phyloP scores from a whole-genome alignment of 2,888 invertebrate genomes.

The Tortricodes alternella region DNA sequence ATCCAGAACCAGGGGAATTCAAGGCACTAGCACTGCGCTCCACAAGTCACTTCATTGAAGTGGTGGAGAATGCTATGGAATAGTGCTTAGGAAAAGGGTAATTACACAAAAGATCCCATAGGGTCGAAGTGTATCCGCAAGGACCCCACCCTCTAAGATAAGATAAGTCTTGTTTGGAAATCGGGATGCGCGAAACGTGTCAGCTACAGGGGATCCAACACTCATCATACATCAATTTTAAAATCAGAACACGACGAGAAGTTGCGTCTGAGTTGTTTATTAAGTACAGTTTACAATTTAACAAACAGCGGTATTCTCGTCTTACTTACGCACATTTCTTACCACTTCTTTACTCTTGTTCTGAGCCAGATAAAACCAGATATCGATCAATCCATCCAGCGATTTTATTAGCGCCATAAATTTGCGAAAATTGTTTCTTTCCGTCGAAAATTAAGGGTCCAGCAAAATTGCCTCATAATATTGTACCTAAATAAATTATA shows the following conservation, averaged over 20 bases:
- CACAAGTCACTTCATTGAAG: no score
- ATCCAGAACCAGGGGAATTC: no score
- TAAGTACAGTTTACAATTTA: constrained; percentile 26
- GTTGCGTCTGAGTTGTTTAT: constrained; percentile 2
- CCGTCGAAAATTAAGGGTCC: constrained; percentile 47
- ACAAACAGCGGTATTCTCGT: constrained; percentile 6
- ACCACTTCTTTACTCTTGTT: constrained; percentile 15
- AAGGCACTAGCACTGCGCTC: no score
- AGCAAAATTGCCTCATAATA: constrained; percentile 50
- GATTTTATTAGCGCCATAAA: constrained; percentile 59
- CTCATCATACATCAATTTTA: constrained; percentile 17
- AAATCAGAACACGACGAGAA: constrained; percentile 5
- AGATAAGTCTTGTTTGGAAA: no score
- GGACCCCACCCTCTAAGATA: no score
- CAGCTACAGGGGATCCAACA: neutral
- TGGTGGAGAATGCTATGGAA: no score
- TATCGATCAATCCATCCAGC: constrained; percentile 59
- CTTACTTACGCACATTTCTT: constrained; percentile 11
- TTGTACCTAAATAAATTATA: constrained; percentile 61
- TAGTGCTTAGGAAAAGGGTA: no score
- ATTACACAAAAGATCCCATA: no score
- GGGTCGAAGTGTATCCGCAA: no score
- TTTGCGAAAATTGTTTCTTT: constrained; percentile 57
- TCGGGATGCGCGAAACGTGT: neutral
- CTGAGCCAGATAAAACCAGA: constrained; percentile 44